Percentiles rank a stretch among this genome's conserved stretches.
These are phyloP conservation scores for Mastacembelus armatus DNA, from an alignment of 2,797 vertebrate genomes.

Conservation along the genomic window DNA sequence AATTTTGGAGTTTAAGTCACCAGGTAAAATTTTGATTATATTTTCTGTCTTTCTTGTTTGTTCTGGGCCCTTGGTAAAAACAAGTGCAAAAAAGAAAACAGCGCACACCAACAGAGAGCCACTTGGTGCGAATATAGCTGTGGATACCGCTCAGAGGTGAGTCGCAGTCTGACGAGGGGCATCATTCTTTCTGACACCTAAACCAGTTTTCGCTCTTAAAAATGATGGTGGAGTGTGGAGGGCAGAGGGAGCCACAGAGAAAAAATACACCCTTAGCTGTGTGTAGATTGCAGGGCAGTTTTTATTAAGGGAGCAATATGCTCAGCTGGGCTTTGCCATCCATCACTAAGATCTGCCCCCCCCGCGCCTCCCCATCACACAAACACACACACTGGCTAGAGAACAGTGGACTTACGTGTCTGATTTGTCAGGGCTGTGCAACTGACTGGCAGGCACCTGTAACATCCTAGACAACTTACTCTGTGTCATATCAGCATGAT, in stretches of 20 bases:
- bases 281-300: slow-evolving; percentile 74
- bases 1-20: slow-evolving; percentile 12
- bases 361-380: not conserved
- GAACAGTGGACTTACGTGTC: slow-evolving; percentile 14
- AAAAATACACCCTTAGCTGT: slow-evolving; percentile 60
- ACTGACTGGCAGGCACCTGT: slow-evolving; percentile 22
- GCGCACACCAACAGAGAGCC: slow-evolving; percentile 40
- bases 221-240: slow-evolving; percentile 59
- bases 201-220: slow-evolving; percentile 79
- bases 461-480: not conserved
- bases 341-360: slow-evolving; percentile 68
- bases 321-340: slow-evolving; percentile 78
- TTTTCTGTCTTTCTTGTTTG: slow-evolving; percentile 48
- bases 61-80: slow-evolving; percentile 51
- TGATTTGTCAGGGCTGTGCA: slow-evolving; percentile 12
- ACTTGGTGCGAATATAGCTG: slow-evolving; percentile 66
- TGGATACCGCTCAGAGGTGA: slow-evolving; percentile 62
- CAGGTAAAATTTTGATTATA: slow-evolving; percentile 38
- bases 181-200: slow-evolving; percentile 83
- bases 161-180: slow-evolving; percentile 61
- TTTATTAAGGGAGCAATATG: slow-evolving; percentile 86
- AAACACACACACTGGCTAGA: not conserved
- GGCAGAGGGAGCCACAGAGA: slow-evolving; percentile 41
- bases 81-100: slow-evolving; percentile 14
- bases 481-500: not conserved